phyloP scores from a whole-genome alignment of 2,797 vertebrate species.

The Remorina albescens region DNA sequence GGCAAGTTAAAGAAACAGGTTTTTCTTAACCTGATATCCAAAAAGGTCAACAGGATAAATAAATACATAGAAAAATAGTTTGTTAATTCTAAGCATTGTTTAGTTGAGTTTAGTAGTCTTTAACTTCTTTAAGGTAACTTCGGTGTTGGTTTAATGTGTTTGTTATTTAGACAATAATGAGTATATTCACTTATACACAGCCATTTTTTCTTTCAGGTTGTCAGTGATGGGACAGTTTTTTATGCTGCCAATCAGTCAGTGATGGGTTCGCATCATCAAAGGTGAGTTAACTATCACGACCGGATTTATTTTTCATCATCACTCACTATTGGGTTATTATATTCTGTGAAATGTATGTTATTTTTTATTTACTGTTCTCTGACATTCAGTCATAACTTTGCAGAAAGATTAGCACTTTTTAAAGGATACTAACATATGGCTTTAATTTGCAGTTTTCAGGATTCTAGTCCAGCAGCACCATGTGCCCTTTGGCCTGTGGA shows the following conservation, averaged over 20 bases:
- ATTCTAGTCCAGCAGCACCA: conserved; percentile 60
- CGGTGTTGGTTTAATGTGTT: not conserved
- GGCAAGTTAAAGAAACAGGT: no score
- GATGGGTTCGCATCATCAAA: conserved; percentile 29
- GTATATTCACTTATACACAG: not conserved
- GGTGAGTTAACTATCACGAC: conserved; percentile 52
- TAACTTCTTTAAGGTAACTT: not conserved
- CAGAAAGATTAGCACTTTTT: not conserved
- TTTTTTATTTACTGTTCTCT: no score
- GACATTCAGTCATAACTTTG: not conserved
- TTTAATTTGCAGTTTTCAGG: conserved; percentile 78
- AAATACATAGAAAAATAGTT: no score
- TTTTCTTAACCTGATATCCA: no score
- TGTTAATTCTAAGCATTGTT: not conserved
- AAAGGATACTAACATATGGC: not conserved
- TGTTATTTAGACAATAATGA: not conserved
- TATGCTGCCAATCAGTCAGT: conserved; percentile 33
- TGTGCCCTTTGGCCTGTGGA: conserved; percentile 80
- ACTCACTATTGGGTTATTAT: no score
- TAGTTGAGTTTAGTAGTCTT: no score
- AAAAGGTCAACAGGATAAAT: no score
- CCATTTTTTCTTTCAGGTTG: conserved; percentile 18
- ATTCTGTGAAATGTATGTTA: no score
- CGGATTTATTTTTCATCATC: no score
- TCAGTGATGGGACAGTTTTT: conserved; percentile 3